Conservation (phyloP, 92 coral and sea anemone species). For the Epizoanthus scotinus region DNA sequence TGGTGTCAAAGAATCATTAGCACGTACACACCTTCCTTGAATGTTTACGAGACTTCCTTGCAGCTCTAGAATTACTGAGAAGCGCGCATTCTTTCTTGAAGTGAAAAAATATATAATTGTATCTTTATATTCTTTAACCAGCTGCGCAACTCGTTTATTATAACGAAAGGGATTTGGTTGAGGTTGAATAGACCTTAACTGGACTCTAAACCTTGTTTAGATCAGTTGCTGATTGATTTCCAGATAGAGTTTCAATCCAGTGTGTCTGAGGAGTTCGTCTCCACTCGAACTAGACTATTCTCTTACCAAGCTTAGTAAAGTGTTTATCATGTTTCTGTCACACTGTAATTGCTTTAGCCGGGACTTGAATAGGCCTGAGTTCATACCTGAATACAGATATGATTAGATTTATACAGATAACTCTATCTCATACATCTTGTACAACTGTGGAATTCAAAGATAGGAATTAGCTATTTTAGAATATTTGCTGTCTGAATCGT, state of each 20-base stretch:
- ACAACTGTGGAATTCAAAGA: too few relatives aligned
- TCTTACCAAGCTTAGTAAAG: neutral
- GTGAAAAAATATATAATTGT: neutral
- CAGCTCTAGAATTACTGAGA: neutral
- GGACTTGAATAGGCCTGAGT: too few relatives aligned
- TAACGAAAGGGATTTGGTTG: too few relatives aligned
- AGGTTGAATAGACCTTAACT: neutral
- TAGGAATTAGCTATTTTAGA: too few relatives aligned
- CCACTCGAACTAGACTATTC: neutral
- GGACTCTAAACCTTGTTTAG: neutral
- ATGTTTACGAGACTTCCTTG: neutral
- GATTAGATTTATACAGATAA: too few relatives aligned
- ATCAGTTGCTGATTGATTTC: neutral
- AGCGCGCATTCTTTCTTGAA: neutral
- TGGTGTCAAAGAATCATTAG: neutral
- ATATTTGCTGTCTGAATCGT: too few relatives aligned
- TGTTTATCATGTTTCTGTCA: neutral
- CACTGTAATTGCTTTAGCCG: too few relatives aligned
- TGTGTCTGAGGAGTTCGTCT: neutral
- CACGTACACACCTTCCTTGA: neutral
- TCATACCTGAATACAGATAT: too few relatives aligned
- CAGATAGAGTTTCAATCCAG: neutral
- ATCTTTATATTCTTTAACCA: too few relatives aligned
- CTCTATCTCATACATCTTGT: too few relatives aligned
- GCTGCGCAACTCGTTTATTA: too few relatives aligned